Evolutionary conservation across 2,888 invertebrate genomes (phyloP), one percentile per base, ranked within the genome.

Genomic region (Lampropteryx suffumata): DNA sequence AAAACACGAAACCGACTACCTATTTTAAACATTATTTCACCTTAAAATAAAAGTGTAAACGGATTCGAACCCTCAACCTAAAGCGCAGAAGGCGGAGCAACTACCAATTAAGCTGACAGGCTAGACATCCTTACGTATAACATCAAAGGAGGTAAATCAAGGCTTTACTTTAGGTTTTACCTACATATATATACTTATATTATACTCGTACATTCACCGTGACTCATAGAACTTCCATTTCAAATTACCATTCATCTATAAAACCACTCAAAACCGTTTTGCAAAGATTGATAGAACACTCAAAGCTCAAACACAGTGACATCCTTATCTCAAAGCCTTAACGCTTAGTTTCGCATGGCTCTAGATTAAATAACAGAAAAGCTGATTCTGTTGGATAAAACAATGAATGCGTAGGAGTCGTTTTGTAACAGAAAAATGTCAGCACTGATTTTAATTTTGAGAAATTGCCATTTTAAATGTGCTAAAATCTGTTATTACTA

Each of bases 371-470:
- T 12, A 13, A 9, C 7, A 32, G 28, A 6, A 13, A 39, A 43
- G 3, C 8, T 40, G 49, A 35, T 59, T 63, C 53, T 65, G 67
- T 66, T 67, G 59, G 64, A 69, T 65, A 73, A 82, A 79, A 83
- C 82, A 83, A 83, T 82, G 65, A 67, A 9, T 53, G 69, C 65
- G 84, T 84, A 61, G 84, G 84, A 65, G 82, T 65, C 58, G 60
- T 71, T 75, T 72, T 71, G 78, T 78, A 79, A 69, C 65, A 65
- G 64, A 75, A 80, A 83, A 83, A 81, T 79, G 71, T 68, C 78
- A 77, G 70, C 62, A 55, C 65, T 60, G 67, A 70, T 65, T 65
- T 44, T 14, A 57, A 62, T 64, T 71, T 67, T 59, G 57, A 62
- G 66, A 71, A 66, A 67, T 65, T 55, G 63, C 52, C 53, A 58